Evolutionary conservation across 1,140 invertebrate genomes (phyloP).

Genomic region (Drosophila paulistorum): DNA sequence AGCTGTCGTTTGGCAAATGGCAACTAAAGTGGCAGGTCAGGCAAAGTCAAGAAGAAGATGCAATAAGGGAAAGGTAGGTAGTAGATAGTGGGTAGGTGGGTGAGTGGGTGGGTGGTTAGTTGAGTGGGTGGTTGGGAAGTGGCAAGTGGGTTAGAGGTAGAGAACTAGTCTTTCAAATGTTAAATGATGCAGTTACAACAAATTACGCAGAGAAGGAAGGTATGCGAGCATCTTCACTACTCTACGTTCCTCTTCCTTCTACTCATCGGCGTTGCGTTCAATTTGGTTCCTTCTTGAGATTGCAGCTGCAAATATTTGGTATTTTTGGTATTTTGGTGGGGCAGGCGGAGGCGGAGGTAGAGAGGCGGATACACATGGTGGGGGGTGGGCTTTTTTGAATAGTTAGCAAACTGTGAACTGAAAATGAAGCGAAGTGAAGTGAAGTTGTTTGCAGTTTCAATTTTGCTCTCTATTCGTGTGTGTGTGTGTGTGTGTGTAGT

Average conservation of each 20-base stretch:
- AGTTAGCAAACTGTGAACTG: conserved; percentile 54
- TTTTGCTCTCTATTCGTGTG: conserved; percentile 40
- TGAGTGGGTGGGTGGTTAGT: neutral
- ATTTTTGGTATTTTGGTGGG: conserved; percentile 11
- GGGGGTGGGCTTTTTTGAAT: conserved; percentile 47
- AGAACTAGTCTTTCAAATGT: conserved; percentile 68
- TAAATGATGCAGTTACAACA: conserved; percentile 76
- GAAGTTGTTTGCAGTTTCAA: conserved; percentile 72
- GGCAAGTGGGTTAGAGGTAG: neutral
- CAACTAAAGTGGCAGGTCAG: conserved; percentile 56
- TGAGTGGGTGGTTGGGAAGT: too few relatives aligned
- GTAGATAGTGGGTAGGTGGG: neutral
- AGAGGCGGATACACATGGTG: neutral
- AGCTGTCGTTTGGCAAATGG: conserved; percentile 55
- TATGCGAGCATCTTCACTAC: conserved; percentile 5
- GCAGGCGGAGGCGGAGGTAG: neutral
- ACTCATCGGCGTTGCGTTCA: neutral
- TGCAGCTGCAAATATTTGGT: conserved; percentile 39
- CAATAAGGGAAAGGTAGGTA: neutral
- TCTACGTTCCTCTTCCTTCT: neutral
- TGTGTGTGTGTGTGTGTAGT: conserved; percentile 11
- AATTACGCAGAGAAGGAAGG: conserved; percentile 62
- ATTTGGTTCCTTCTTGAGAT: conserved; percentile 36
- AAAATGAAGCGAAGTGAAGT: conserved; percentile 65
- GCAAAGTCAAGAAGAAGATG: conserved; percentile 11